These are phyloP conservation scores for Leucoma salicis DNA, from an alignment of 2,888 invertebrate genomes.

Conservation along the genomic window DNA sequence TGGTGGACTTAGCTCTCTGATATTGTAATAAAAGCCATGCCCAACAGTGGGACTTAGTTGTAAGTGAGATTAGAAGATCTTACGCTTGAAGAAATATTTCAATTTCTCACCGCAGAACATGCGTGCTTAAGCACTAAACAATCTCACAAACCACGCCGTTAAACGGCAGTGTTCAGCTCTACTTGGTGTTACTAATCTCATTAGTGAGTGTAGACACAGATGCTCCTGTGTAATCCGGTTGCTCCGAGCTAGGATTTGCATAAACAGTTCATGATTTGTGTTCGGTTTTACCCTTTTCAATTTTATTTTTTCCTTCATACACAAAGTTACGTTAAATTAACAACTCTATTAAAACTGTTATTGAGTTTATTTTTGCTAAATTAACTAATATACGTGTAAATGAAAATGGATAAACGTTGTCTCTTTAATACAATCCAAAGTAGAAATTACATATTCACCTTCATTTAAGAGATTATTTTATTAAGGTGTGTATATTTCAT, in stretches of 20 bases:
- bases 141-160: conserved; percentile 37
- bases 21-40: too few species aligned
- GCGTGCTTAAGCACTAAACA: conserved; percentile 22
- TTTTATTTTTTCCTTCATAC: conserved; percentile 26
- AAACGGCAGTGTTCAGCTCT: conserved; percentile 38
- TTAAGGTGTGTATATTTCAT: too few species aligned
- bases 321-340: conserved; percentile 9
- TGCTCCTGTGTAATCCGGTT: conserved; percentile 60
- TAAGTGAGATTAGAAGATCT: too few species aligned
- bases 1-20: too few species aligned
- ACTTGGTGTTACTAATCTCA: conserved; percentile 63
- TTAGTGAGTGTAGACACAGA: conserved; percentile 65
- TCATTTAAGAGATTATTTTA: too few species aligned
- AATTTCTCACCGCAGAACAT: conserved; percentile 1
- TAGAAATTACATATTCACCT: too few species aligned
- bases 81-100: neutral
- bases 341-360: conserved; percentile 6
- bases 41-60: too few species aligned
- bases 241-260: conserved; percentile 54
- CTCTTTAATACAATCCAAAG: conserved; percentile 13
- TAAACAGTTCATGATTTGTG: conserved; percentile 59
- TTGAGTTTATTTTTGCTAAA: conserved; percentile 9
- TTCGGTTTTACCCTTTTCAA: conserved; percentile 40
- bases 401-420: conserved; percentile 33
- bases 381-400: conserved; percentile 33